Conservation (phyloP, 2,888 invertebrate genomes). For the Cataglyphis altisquamis region DNA sequence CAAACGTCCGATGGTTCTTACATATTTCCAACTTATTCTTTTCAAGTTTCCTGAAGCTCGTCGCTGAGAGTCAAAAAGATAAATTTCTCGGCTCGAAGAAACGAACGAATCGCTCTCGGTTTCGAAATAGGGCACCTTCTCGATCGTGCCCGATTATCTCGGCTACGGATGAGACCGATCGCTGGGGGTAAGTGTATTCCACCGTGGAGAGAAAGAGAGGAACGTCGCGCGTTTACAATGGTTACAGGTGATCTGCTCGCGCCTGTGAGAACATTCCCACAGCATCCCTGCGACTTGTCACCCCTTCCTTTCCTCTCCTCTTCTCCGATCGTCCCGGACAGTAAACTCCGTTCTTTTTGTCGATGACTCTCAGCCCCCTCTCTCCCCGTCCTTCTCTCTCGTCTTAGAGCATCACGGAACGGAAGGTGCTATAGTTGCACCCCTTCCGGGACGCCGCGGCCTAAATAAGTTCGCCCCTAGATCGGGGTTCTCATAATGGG, state of each 20-base stretch:
- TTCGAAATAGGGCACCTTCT: slow-evolving; percentile 38
- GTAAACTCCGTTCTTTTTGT: slow-evolving; percentile 67
- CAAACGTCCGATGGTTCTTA: no score
- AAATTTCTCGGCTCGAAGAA: slow-evolving; percentile 1
- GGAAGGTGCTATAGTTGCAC: slow-evolving; percentile 76
- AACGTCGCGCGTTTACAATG: slow-evolving; percentile 67
- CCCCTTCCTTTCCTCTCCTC: slow-evolving; percentile 73
- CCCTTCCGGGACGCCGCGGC: slow-evolving; percentile 75
- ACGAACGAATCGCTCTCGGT: slow-evolving; percentile 1
- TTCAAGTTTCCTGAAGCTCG: background rate
- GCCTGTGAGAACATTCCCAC: slow-evolving; percentile 84
- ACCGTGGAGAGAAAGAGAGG: slow-evolving; percentile 40
- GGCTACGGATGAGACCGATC: slow-evolving; percentile 73
- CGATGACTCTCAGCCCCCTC: slow-evolving; percentile 55
- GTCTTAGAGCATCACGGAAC: slow-evolving; percentile 65
- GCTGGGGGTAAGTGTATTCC: slow-evolving; percentile 70
- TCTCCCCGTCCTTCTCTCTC: slow-evolving; percentile 65
- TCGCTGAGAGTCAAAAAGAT: background rate
- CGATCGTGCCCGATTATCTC: slow-evolving; percentile 52
- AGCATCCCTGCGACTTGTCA: slow-evolving; percentile 81
- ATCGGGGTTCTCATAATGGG: slow-evolving; percentile 78
- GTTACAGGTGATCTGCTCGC: slow-evolving; percentile 83
- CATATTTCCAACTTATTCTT: background rate
- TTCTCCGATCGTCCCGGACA: slow-evolving; percentile 25
- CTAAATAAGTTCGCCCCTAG: slow-evolving; percentile 77